These are phyloP conservation scores for Vimba vimba DNA, from an alignment of 2,113 vertebrate genomes.

Conservation along the genomic window DNA sequence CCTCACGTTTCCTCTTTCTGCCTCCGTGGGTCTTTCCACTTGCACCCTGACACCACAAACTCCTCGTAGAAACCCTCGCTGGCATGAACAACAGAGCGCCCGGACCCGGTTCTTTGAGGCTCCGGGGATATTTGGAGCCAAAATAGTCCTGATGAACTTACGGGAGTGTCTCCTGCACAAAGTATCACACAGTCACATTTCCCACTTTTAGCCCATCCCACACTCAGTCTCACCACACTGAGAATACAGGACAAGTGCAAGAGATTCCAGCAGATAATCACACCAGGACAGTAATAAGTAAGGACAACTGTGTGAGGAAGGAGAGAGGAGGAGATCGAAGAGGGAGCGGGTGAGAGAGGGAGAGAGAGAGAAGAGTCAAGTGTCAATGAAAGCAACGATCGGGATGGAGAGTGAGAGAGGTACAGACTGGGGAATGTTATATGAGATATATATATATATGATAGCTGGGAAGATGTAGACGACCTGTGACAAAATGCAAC, in stretches of 20 bases:
- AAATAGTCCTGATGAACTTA: conserved; percentile 46
- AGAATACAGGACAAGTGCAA: conserved; percentile 70
- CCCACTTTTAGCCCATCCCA: conserved; percentile 48
- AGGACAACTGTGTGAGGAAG: conserved; percentile 59
- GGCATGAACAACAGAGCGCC: conserved; percentile 37
- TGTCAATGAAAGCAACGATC: conserved; percentile 60
- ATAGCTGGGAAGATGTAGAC: background rate
- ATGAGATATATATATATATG: conserved; percentile 45
- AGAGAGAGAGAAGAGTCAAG: conserved; percentile 60
- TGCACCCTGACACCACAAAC: conserved; percentile 40
- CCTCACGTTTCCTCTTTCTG: conserved; percentile 47
- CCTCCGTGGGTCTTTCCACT: conserved; percentile 44
- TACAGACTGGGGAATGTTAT: conserved; percentile 25
- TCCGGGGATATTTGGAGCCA: conserved; percentile 32
- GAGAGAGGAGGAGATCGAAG: conserved; percentile 28
- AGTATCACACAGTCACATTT: conserved; percentile 44
- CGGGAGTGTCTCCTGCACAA: conserved; percentile 8
- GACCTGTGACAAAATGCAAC: background rate
- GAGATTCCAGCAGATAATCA: conserved; percentile 72
- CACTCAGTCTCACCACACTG: conserved; percentile 61
- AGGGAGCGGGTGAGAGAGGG: conserved; percentile 38
- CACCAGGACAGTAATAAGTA: conserved; percentile 62
- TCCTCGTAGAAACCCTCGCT: conserved; percentile 57
- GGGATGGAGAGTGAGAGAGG: conserved; percentile 39
- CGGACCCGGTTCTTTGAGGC: background rate